These are phyloP conservation scores for Lypha dubia DNA, from an alignment of 2,888 invertebrate genomes.

Conservation along the genomic window DNA sequence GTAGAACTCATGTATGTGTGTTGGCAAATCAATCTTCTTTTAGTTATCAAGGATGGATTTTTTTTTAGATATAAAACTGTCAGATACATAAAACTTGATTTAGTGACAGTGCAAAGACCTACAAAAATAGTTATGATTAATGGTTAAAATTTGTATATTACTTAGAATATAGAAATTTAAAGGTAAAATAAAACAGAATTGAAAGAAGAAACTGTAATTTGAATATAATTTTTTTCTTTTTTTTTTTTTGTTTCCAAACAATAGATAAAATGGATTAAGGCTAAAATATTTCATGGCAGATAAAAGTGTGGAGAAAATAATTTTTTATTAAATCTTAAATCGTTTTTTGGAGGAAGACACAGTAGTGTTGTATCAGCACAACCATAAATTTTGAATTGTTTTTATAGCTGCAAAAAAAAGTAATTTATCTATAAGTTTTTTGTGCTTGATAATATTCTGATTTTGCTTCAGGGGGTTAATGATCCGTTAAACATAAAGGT, in stretches of 20 bases:
- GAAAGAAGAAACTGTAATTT: slow-evolving; percentile 13
- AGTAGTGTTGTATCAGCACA: neutral
- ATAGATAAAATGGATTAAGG: neutral
- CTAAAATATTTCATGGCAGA: neutral
- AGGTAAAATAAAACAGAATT: slow-evolving; percentile 9
- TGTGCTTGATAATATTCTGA: slow-evolving; percentile 1
- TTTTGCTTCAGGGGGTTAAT: slow-evolving; percentile 38
- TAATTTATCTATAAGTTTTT: neutral
- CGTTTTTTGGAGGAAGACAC: neutral
- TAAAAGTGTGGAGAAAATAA: neutral
- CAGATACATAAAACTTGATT: slow-evolving; percentile 67
- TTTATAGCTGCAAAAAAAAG: slow-evolving; percentile 8
- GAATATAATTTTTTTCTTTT: slow-evolving; percentile 9
- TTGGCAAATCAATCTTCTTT: slow-evolving; percentile 55
- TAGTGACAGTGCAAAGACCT: slow-evolving; percentile 36
- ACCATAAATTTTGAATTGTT: slow-evolving; percentile 22
- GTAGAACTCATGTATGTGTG: slow-evolving; percentile 10
- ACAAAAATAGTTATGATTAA: slow-evolving; percentile 58
- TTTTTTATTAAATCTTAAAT: neutral
- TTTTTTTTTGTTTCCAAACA: no score
- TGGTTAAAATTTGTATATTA: slow-evolving; percentile 43
- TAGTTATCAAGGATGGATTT: neutral
- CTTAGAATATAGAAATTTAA: neutral
- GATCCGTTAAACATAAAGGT: slow-evolving; percentile 67
- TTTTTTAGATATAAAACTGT: slow-evolving; percentile 52